These are phyloP conservation scores for Holacanthus passer DNA, from an alignment of 2,113 vertebrate genomes.

Conservation along the genomic window DNA sequence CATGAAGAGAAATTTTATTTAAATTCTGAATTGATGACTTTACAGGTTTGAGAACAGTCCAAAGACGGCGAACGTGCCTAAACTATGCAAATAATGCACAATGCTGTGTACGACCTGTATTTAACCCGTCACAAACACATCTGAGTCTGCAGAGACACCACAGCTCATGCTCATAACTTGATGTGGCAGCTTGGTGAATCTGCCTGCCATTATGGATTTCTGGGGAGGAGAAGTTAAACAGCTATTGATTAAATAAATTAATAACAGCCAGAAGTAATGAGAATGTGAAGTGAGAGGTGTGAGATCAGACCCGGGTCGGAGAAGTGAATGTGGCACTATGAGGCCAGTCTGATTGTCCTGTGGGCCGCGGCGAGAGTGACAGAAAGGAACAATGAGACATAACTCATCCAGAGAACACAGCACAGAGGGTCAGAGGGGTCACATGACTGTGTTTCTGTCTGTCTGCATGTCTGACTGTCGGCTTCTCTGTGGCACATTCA, in stretches of 20 bases:
- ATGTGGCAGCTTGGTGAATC: conserved; percentile 36
- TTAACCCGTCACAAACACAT: conserved; percentile 19
- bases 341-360: conserved; percentile 61
- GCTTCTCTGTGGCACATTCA: conserved; percentile 14
- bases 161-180: conserved; percentile 14
- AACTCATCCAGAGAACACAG: conserved; percentile 41
- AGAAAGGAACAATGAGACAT: conserved; percentile 61
- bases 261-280: conserved; percentile 63
- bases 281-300: conserved; percentile 73
- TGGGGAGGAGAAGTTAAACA: conserved; percentile 21
- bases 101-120: neutral
- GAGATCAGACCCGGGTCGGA: conserved; percentile 49
- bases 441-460: conserved; percentile 48
- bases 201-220: conserved; percentile 51
- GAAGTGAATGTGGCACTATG: conserved; percentile 72
- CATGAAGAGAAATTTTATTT: conserved; percentile 16
- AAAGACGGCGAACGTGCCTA: too few species aligned
- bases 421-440: conserved; percentile 57
- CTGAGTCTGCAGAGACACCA: neutral
- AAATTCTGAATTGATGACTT: conserved; percentile 14
- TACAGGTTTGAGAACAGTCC: neutral
- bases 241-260: conserved; percentile 76
- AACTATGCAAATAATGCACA: conserved; percentile 12
- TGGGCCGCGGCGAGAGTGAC: conserved; percentile 44
- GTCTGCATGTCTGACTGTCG: conserved; percentile 8